phyloP scores from a whole-genome alignment of 2,888 invertebrate genomes.

The Arctia plantaginis region DNA sequence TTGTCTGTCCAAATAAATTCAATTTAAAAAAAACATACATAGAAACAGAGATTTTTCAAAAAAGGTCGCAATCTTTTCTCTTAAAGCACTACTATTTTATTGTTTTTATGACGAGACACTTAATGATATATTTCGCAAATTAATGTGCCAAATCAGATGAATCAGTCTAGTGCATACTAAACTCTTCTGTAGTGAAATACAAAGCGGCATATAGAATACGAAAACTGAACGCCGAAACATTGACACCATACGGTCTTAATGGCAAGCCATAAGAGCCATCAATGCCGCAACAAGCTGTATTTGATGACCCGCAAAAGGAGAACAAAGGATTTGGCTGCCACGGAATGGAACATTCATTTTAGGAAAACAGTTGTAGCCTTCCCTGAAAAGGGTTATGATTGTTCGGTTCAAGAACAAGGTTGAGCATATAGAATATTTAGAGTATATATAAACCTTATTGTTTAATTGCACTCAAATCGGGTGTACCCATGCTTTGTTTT shows the following conservation, averaged over 20 bases:
- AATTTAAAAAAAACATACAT: too few species aligned
- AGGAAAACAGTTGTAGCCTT: not conserved
- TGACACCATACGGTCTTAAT: slow-evolving; percentile 33
- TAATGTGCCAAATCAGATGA: not conserved
- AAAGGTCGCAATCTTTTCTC: too few species aligned
- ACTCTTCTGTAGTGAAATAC: not conserved
- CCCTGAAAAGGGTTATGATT: not conserved
- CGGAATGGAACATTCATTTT: slow-evolving; percentile 2
- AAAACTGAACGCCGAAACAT: slow-evolving; percentile 31
- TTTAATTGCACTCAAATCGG: not conserved
- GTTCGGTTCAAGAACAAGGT: not conserved
- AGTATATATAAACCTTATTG: not conserved
- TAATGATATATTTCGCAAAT: too few species aligned
- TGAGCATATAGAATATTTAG: not conserved
- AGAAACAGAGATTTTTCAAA: too few species aligned
- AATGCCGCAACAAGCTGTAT: slow-evolving; percentile 23
- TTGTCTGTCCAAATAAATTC: too few species aligned
- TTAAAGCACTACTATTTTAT: not conserved
- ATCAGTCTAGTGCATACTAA: not conserved
- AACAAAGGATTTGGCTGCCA: slow-evolving; percentile 15
- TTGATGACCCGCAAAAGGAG: slow-evolving; percentile 38
- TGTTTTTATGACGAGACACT: not conserved
- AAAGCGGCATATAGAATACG: slow-evolving; percentile 1
- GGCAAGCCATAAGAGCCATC: slow-evolving; percentile 31
- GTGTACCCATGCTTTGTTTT: too few species aligned